A percentile compares a stretch with the other conserved stretches of the same genome.
These are phyloP conservation scores for Euclidia mi DNA, from an alignment of 2,888 invertebrate species.

Conservation along the genomic window DNA sequence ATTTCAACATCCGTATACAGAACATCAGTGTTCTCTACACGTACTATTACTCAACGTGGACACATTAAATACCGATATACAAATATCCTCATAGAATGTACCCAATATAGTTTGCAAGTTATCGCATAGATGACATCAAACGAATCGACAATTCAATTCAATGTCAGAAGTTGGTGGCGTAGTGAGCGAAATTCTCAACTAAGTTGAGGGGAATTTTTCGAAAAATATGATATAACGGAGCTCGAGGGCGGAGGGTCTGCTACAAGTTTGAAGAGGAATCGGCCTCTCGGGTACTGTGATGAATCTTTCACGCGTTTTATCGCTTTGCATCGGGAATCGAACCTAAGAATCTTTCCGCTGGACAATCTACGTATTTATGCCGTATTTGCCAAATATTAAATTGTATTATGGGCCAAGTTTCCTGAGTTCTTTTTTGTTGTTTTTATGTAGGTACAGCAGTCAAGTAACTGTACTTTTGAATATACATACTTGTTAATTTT, in stretches of 20 bases:
- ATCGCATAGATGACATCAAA: conserved; percentile 58
- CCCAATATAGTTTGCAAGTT: conserved; percentile 52
- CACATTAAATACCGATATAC: conserved; percentile 29
- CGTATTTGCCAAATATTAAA: conserved; percentile 45
- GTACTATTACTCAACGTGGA: too few relatives aligned
- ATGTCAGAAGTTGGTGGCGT: conserved; percentile 72
- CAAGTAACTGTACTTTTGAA: too few relatives aligned
- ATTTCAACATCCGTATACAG: too few relatives aligned
- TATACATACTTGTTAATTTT: too few relatives aligned
- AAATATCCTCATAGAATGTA: conserved; percentile 30
- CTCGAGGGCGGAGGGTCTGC: conserved; percentile 74
- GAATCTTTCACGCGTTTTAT: conserved; percentile 88
- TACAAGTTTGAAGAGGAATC: conserved; percentile 85
- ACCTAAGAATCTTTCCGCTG: conserved; percentile 69
- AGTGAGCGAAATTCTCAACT: conserved; percentile 68
- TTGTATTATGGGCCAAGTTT: conserved; percentile 5
- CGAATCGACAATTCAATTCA: conserved; percentile 72
- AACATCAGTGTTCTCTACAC: too few relatives aligned
- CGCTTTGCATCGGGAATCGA: conserved; percentile 84
- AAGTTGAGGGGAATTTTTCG: conserved; percentile 77
- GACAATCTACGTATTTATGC: conserved; percentile 48
- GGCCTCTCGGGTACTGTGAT: conserved; percentile 84
- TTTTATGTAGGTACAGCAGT: too few relatives aligned
- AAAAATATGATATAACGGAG: conserved; percentile 86
- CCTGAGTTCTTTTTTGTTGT: too few relatives aligned